Evolutionary conservation across 2,113 vertebrate genomes (phyloP).

Genomic region (Phoxinus phoxinus): DNA sequence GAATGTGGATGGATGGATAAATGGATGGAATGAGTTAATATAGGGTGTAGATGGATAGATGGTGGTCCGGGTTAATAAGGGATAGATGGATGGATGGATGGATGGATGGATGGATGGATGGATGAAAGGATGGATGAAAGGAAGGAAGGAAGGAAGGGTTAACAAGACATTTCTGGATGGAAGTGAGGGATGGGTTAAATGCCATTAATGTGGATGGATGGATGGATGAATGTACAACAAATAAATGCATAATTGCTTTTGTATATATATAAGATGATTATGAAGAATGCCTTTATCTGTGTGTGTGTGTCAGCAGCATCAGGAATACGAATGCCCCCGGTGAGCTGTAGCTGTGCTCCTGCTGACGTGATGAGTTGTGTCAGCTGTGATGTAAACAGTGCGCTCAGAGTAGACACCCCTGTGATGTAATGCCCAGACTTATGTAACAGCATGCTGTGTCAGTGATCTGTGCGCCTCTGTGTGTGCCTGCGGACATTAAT

Average conservation of each 20-base stretch:
- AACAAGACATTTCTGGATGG: neutral
- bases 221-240: neutral
- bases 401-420: conserved; percentile 34
- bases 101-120: neutral
- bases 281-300: neutral
- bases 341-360: conserved; percentile 10
- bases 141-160: neutral
- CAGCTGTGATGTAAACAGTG: conserved; percentile 39
- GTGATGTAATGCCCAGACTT: conserved; percentile 50
- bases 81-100: neutral
- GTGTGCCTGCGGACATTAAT: conserved; percentile 7
- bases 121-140: no score
- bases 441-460: conserved; percentile 42
- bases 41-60: neutral
- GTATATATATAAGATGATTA: neutral
- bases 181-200: neutral
- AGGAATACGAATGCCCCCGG: neutral
- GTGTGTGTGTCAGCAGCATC: neutral
- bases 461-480: conserved; percentile 27
- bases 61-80: neutral
- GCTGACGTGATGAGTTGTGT: conserved; percentile 44
- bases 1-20: neutral
- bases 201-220: neutral
- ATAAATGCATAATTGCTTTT: neutral
- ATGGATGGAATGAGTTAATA: neutral